Conservation (phyloP, 2,888 invertebrate species). For the Agrotis ipsilon region DNA sequence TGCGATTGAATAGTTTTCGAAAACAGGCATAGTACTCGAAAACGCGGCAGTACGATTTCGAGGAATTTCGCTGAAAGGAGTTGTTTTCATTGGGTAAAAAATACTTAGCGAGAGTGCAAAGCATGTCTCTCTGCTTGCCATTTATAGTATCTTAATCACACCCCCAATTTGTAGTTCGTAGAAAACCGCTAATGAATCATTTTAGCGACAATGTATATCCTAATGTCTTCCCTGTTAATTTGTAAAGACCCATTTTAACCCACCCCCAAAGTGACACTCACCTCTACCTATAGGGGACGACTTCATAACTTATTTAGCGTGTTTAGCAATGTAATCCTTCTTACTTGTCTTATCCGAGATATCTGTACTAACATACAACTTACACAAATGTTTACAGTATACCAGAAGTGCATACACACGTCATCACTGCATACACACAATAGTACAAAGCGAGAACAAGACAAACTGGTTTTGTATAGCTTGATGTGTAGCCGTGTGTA, state of each 20-base stretch:
- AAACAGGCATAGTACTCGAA: not conserved
- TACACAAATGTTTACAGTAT: not conserved
- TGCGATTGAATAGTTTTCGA: not conserved
- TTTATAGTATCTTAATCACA: not conserved
- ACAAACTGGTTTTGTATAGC: too few relatives aligned
- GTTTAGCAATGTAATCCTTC: not conserved
- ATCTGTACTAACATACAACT: too few relatives aligned
- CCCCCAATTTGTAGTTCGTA: not conserved
- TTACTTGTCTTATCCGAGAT: too few relatives aligned
- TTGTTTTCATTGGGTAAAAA: conserved; percentile 11
- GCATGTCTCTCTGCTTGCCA: not conserved
- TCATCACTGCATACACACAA: too few relatives aligned
- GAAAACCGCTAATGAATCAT: not conserved
- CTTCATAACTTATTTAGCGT: not conserved
- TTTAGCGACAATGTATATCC: conserved; percentile 5
- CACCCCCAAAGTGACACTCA: too few relatives aligned
- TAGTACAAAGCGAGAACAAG: too few relatives aligned
- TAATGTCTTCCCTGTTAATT: conserved; percentile 29
- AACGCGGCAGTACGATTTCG: not conserved
- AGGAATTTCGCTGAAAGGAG: not conserved
- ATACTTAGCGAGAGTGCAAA: not conserved
- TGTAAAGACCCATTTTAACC: not conserved
- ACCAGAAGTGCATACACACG: not conserved
- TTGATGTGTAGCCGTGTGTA: too few relatives aligned
- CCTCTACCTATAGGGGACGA: not conserved